phyloP scores from a whole-genome alignment of 2,888 invertebrate species.

The Phlogophora meticulosa region DNA sequence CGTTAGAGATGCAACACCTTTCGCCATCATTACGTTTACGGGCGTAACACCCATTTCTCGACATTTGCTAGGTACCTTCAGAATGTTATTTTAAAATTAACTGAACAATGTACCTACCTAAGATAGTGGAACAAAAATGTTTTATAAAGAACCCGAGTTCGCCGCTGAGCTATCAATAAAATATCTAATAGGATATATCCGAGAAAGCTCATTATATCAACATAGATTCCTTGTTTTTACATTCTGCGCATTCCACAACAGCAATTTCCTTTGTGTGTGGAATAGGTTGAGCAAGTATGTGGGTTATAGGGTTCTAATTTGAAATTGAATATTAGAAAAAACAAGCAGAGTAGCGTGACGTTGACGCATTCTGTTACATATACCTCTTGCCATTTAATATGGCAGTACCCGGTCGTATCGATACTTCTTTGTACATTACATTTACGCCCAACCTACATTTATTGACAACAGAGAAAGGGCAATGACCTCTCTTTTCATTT shows the following conservation, averaged over 20 bases:
- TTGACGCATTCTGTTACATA: background rate
- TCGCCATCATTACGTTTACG: background rate
- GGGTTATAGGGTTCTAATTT: conserved; percentile 6
- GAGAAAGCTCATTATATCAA: conserved; percentile 10
- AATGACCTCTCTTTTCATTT: too few species aligned
- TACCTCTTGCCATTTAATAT: background rate
- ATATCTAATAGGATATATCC: background rate
- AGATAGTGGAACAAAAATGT: background rate
- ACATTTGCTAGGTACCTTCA: too few species aligned
- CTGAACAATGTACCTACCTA: background rate
- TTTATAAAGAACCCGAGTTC: background rate
- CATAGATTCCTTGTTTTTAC: conserved; percentile 11
- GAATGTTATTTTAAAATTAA: background rate
- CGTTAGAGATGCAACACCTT: background rate
- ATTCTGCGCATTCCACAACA: background rate
- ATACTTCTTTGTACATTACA: too few species aligned
- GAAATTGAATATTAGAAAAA: conserved; percentile 5
- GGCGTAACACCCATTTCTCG: background rate
- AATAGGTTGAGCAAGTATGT: too few species aligned
- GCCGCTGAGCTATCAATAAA: conserved; percentile 14
- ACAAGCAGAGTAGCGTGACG: background rate
- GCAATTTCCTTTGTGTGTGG: conserved; percentile 10
- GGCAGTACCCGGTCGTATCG: too few species aligned
- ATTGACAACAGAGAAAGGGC: too few species aligned
- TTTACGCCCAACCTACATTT: too few species aligned